Conservation (phyloP, 2,113 vertebrate species). For the Prunella himalayana region DNA sequence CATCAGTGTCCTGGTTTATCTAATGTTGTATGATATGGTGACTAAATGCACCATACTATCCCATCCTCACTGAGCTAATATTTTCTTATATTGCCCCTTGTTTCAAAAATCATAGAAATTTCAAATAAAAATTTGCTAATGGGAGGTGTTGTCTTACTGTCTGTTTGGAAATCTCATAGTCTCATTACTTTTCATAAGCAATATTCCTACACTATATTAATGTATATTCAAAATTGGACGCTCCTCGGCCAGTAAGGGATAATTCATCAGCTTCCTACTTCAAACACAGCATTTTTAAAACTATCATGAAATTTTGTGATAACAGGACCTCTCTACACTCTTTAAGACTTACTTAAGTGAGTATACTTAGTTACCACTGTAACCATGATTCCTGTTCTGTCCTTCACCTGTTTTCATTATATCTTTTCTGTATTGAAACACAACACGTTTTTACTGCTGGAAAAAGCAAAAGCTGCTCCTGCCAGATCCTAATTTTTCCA, state of each 20-base stretch:
- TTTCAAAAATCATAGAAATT: neutral
- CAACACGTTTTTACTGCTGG: neutral
- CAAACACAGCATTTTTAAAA: neutral
- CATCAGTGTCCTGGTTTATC: slow-evolving; percentile 5
- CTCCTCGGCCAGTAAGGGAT: neutral
- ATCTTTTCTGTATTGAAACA: neutral
- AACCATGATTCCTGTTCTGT: neutral
- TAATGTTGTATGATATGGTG: neutral
- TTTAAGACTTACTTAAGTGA: neutral
- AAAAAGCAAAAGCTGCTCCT: neutral
- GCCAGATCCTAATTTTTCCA: neutral
- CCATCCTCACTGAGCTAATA: neutral
- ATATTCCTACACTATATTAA: neutral
- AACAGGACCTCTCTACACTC: neutral
- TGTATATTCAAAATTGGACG: neutral
- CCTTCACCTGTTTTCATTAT: neutral
- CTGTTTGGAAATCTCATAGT: neutral
- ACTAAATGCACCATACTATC: neutral
- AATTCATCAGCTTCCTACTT: neutral
- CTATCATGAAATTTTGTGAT: neutral
- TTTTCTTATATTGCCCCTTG: neutral
- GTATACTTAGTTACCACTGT: neutral
- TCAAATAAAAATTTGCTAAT: neutral
- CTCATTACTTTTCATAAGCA: neutral
- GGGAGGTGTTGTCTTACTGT: neutral